Conservation (phyloP, 2,797 vertebrate species). For the Halcyon leucocephala region DNA sequence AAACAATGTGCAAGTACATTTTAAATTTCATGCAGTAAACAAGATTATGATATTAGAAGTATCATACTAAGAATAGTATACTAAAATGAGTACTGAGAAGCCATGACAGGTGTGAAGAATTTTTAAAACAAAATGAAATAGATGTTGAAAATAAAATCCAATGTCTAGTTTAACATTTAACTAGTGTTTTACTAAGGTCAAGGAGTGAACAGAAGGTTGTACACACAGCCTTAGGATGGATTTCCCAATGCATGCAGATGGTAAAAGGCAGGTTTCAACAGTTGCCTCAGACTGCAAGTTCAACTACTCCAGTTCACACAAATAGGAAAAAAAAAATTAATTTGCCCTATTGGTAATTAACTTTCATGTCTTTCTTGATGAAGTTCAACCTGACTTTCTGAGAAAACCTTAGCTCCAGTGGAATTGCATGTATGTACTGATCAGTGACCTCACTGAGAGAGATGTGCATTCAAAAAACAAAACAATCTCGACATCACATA, state of each 20-base stretch:
- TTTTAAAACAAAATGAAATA: background rate
- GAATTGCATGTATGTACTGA: background rate
- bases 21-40: background rate
- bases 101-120: background rate
- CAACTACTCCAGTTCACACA: background rate
- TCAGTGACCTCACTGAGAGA: background rate
- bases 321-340: background rate
- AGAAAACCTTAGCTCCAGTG: background rate
- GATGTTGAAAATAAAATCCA: background rate
- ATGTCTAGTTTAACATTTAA: background rate
- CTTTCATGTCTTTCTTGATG: background rate
- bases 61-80: background rate
- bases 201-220: background rate
- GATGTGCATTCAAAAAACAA: background rate
- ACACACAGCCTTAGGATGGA: background rate
- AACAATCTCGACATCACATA: background rate
- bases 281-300: background rate
- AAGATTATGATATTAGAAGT: background rate
- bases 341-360: background rate
- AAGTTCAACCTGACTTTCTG: background rate
- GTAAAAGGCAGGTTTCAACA: background rate
- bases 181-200: background rate
- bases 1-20: background rate
- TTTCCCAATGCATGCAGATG: background rate
- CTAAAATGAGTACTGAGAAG: background rate